Percentiles rank a stretch among this genome's conserved stretches.
Evolutionary conservation across 1,140 invertebrate genomes (phyloP).

Genomic region (Saxidomus purpurata): DNA sequence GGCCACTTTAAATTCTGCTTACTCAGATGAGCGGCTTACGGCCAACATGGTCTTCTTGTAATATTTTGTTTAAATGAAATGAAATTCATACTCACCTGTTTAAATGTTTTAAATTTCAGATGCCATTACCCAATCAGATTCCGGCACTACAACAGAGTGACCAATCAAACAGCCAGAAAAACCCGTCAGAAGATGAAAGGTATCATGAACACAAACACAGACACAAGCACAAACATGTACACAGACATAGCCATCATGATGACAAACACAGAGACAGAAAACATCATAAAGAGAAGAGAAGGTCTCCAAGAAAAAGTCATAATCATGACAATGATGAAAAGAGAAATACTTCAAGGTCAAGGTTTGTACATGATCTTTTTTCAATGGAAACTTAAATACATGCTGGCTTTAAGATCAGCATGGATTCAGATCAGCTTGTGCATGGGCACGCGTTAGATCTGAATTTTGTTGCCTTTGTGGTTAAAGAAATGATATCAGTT

Average conservation of each 20-base stretch:
- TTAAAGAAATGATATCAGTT: too few relatives aligned
- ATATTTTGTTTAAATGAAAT: too few relatives aligned
- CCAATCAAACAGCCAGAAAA: not conserved
- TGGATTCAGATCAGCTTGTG: too few relatives aligned
- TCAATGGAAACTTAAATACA: too few relatives aligned
- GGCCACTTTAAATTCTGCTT: too few relatives aligned
- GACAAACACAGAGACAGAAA: conserved; percentile 11
- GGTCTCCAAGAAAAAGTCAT: not conserved
- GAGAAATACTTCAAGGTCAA: not conserved
- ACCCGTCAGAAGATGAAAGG: not conserved
- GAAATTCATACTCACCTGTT: too few relatives aligned
- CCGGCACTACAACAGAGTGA: not conserved
- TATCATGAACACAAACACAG: not conserved
- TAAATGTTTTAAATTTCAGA: not conserved
- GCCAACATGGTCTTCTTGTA: too few relatives aligned
- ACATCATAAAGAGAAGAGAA: not conserved
- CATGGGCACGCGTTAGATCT: too few relatives aligned
- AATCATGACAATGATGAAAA: not conserved
- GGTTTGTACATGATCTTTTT: not conserved
- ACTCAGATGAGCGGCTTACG: too few relatives aligned
- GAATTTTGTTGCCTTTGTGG: too few relatives aligned
- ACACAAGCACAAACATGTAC: not conserved
- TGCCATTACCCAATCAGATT: not conserved
- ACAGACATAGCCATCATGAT: not conserved
- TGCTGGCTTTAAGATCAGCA: too few relatives aligned